phyloP scores from a whole-genome alignment of 2,113 vertebrate genomes.

The Sarotherodon lohbergeri region DNA sequence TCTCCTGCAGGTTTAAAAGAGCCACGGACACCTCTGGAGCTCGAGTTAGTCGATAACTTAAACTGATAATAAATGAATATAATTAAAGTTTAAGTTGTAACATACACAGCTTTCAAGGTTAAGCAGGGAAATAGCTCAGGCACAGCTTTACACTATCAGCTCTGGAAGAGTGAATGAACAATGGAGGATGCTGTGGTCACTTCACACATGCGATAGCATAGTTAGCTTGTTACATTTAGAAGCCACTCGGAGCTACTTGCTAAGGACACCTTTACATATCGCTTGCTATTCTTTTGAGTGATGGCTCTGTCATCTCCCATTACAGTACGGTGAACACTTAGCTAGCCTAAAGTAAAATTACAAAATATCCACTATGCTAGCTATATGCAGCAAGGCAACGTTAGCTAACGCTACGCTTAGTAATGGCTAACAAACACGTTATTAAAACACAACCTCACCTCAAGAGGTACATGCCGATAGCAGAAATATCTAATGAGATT shows the following conservation, averaged over 20 bases:
- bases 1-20: background rate
- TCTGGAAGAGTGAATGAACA: constrained; percentile 33
- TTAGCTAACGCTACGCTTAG: background rate
- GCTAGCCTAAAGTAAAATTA: background rate
- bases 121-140: background rate
- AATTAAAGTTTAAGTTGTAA: background rate
- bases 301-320: fast-evolving
- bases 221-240: background rate
- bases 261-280: background rate
- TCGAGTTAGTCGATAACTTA: background rate
- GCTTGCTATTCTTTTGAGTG: fast-evolving
- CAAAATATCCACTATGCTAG: background rate
- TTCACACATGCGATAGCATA: background rate
- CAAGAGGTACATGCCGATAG: background rate
- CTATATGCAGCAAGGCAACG: background rate
- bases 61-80: background rate
- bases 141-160: background rate
- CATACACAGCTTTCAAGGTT: background rate
- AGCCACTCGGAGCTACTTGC: background rate
- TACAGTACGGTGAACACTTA: background rate
- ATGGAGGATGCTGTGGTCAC: constrained; percentile 11
- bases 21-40: background rate
- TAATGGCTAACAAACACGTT: background rate
- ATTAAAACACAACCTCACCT: background rate
- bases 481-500: background rate